These are phyloP conservation scores for Montipora capitata DNA, from an alignment of 92 coral and sea anemone species.

Conservation along the genomic window DNA sequence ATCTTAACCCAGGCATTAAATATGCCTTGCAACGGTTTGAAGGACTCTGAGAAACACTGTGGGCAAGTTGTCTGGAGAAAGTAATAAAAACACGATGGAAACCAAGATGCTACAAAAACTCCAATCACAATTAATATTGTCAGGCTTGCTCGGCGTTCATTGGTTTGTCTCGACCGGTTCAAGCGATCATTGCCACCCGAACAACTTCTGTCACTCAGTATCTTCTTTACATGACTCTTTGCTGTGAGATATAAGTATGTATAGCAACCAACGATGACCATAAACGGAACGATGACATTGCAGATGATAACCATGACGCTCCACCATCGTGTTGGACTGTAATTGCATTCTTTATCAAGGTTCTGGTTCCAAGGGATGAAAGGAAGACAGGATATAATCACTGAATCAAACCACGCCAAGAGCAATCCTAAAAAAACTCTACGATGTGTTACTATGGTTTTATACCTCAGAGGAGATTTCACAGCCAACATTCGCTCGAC, in stretches of 20 bases:
- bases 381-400: slow-evolving; percentile 85
- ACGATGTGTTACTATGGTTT: slow-evolving; percentile 60
- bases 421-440: slow-evolving; percentile 75
- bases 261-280: slow-evolving; percentile 87
- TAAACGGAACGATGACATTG: slow-evolving; percentile 90
- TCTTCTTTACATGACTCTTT: slow-evolving; percentile 78
- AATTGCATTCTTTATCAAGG: slow-evolving; percentile 71
- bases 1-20: slow-evolving; percentile 87
- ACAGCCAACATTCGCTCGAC: slow-evolving; percentile 89
- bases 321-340: slow-evolving; percentile 96
- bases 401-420: slow-evolving; percentile 85
- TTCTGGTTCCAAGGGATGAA: slow-evolving; percentile 78
- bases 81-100: slow-evolving; percentile 95
- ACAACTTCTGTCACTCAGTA: slow-evolving; percentile 30
- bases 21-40: slow-evolving; percentile 69
- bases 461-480: slow-evolving; percentile 82
- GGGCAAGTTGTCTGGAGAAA: slow-evolving; percentile 86
- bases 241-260: slow-evolving; percentile 83
- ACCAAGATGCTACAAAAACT: slow-evolving; percentile 91
- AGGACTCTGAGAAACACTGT: slow-evolving; percentile 77
- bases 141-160: slow-evolving; percentile 83
- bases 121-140: slow-evolving; percentile 94
- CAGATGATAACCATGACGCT: slow-evolving; percentile 91
- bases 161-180: slow-evolving; percentile 40
- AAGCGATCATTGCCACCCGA: background rate